phyloP scores from a whole-genome alignment of 2,797 vertebrate genomes.

The Tarsius wallacei region DNA sequence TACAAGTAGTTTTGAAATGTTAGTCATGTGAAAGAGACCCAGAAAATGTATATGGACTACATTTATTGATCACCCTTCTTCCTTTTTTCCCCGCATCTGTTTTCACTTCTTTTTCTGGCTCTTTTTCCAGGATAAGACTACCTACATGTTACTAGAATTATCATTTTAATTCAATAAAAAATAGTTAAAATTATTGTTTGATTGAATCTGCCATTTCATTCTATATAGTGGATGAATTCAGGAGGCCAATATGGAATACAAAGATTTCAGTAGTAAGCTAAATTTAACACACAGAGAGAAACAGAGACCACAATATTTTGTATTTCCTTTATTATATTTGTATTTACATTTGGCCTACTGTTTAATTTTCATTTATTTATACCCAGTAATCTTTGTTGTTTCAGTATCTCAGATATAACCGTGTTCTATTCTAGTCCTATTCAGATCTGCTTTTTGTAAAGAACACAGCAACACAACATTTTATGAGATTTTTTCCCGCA shows the following conservation, averaged over 20 bases:
- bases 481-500: background rate
- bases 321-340: conserved; percentile 26
- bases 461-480: background rate
- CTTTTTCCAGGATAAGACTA: background rate
- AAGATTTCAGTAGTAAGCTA: background rate
- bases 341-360: background rate
- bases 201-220: background rate
- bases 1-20: background rate
- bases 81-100: background rate
- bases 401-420: background rate
- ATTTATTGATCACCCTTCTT: background rate
- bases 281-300: background rate
- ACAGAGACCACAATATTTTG: background rate
- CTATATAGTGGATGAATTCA: background rate
- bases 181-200: background rate
- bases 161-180: conserved; percentile 33
- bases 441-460: background rate
- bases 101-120: background rate
- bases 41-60: background rate
- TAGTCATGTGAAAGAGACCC: background rate
- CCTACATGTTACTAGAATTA: background rate
- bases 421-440: background rate
- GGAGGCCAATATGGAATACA: background rate
- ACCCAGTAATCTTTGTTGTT: background rate
- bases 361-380: conserved; percentile 29